phyloP scores from a whole-genome alignment of 2,797 vertebrate genomes.

The Sebastiscus tertius region DNA sequence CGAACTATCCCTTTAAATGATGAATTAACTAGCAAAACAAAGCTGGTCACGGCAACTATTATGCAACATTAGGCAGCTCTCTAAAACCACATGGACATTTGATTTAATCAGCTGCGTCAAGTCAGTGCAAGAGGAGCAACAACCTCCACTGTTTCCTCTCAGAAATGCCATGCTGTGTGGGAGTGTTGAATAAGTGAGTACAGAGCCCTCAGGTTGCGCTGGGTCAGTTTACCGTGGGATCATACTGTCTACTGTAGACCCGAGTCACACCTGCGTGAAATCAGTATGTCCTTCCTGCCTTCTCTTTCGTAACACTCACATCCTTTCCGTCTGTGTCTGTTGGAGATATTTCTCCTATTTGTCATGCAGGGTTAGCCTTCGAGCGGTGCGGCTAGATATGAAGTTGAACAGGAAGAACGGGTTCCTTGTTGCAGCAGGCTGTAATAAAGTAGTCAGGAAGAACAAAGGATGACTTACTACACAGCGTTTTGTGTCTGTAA shows the following conservation, averaged over 20 bases:
- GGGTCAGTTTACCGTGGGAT: neutral
- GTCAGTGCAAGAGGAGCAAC: neutral
- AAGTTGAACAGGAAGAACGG: conserved; percentile 56
- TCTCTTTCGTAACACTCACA: neutral
- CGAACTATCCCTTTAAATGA: neutral
- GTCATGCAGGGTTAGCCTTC: conserved; percentile 24
- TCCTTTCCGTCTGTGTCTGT: neutral
- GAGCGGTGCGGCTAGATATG: conserved; percentile 28
- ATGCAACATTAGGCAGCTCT: neutral
- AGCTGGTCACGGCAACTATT: neutral
- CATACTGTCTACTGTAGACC: neutral
- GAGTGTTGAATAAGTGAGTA: neutral
- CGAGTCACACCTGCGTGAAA: conserved; percentile 17
- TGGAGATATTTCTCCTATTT: conserved; percentile 38
- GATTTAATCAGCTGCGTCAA: too few relatives aligned
- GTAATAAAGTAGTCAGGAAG: neutral
- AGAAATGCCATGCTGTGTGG: neutral
- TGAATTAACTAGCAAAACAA: neutral
- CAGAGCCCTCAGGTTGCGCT: neutral
- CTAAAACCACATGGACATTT: neutral
- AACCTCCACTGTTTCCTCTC: neutral
- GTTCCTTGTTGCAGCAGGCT: conserved; percentile 31
- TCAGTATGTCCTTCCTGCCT: neutral
- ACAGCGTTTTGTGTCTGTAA: neutral
- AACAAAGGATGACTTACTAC: neutral